Evolutionary conservation across 1,140 invertebrate species (phyloP).

Genomic region (Atta cephalotes): DNA sequence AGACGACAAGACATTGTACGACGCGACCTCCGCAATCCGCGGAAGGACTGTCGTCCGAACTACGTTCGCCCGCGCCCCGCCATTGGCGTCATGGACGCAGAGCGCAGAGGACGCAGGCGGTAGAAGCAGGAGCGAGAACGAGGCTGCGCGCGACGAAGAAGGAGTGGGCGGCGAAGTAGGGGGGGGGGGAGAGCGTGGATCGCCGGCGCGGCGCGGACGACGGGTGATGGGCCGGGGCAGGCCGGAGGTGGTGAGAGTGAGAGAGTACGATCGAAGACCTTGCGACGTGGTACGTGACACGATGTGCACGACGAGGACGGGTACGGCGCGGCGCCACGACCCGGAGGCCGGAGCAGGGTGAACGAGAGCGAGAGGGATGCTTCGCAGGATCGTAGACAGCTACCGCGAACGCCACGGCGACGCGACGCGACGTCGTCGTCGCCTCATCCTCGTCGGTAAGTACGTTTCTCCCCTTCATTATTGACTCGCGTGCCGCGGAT

Average conservation of each 20-base stretch:
- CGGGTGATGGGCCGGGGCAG: not conserved
- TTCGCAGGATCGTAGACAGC: conserved; percentile 61
- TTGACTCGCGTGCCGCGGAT: conserved; percentile 27
- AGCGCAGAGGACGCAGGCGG: not conserved
- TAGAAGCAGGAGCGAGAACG: conserved; percentile 52
- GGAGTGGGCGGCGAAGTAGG: not conserved
- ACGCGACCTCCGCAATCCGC: conserved; percentile 79
- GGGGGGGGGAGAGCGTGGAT: not conserved
- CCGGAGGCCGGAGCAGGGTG: not conserved
- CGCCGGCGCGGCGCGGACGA: not conserved
- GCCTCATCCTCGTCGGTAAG: conserved; percentile 19
- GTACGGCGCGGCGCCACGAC: not conserved
- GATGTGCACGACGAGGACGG: conserved; percentile 28
- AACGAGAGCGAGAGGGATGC: conserved; percentile 66
- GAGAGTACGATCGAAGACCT: conserved; percentile 16
- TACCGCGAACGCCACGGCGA: not conserved
- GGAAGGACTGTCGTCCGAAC: conserved; percentile 76
- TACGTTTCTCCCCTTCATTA: conserved; percentile 29
- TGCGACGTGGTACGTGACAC: not conserved
- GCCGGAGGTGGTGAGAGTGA: not conserved
- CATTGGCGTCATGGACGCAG: conserved; percentile 27
- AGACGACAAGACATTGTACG: conserved; percentile 18
- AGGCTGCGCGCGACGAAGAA: conserved; percentile 4
- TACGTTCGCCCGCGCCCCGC: conserved; percentile 68
- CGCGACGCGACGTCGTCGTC: not conserved